Percentiles rank a stretch among this genome's conserved stretches.
Conservation (phyloP, 2,113 vertebrate genomes). For the Sapajus apella region DNA sequence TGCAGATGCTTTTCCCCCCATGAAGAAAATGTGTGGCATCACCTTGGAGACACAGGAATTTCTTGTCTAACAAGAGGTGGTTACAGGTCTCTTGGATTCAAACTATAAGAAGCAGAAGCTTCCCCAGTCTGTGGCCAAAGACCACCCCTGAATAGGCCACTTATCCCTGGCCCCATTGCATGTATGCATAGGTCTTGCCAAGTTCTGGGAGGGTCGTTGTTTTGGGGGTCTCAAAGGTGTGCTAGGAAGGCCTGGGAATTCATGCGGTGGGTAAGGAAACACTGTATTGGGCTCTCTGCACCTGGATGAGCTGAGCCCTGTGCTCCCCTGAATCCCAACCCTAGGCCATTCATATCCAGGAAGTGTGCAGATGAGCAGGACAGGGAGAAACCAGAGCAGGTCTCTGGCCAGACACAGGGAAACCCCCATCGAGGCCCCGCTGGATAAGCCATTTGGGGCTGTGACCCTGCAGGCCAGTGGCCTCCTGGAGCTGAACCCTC, state of each 20-base stretch:
- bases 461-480: neutral
- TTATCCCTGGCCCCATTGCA: rapidly evolving
- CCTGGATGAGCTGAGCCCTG: rapidly evolving
- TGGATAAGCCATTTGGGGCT: rapidly evolving
- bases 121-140: neutral
- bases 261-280: neutral
- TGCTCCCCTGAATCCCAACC: rapidly evolving
- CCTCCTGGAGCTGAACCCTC: neutral
- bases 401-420: rapidly evolving
- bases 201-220: no score
- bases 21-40: no score
- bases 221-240: neutral
- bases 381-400: no score
- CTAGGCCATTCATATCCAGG: rapidly evolving
- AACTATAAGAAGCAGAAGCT: neutral
- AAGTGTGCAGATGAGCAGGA: no score
- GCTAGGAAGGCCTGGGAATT: rapidly evolving
- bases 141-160: neutral
- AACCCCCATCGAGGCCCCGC: rapidly evolving
- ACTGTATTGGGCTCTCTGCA: rapidly evolving
- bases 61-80: neutral
- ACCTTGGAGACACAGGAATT: neutral
- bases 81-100: neutral
- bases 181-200: rapidly evolving
- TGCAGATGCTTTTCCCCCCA: rapidly evolving